Percentiles rank a stretch among this genome's conserved stretches.
Conservation (phyloP, 2,113 vertebrate species). For the Cyprinodon variegatus region DNA sequence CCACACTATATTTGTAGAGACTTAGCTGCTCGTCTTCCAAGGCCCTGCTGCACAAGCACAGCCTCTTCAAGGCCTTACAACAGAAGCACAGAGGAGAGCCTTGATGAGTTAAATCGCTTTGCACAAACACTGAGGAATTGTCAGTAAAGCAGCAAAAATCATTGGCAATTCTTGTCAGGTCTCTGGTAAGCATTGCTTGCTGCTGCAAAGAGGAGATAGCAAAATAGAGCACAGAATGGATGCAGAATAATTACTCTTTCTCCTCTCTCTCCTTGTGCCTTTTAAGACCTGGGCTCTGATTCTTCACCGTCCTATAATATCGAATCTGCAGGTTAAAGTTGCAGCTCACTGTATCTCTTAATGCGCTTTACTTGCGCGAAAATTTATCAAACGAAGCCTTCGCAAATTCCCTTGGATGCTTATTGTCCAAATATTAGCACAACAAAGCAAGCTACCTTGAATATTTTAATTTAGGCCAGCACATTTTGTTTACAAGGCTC, state of each 20-base stretch:
- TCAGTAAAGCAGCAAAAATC: constrained; percentile 72
- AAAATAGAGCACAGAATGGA: constrained; percentile 71
- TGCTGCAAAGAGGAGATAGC: constrained; percentile 80
- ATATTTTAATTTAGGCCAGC: constrained; percentile 57
- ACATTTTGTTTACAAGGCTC: constrained; percentile 61
- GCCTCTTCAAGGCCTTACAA: constrained; percentile 72
- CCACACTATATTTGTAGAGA: constrained; percentile 50
- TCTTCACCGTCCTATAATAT: constrained; percentile 33
- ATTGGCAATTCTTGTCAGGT: constrained; percentile 82
- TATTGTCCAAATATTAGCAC: constrained; percentile 49
- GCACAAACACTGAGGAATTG: constrained; percentile 79
- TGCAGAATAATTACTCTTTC: constrained; percentile 76
- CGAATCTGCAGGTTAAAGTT: constrained; percentile 42
- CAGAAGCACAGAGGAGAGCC: constrained; percentile 75
- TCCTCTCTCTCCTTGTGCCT: constrained; percentile 40
- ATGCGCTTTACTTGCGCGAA: not conserved
- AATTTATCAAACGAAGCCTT: constrained; percentile 13
- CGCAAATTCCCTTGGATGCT: constrained; percentile 29
- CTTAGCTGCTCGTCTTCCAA: constrained; percentile 67
- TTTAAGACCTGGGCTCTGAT: constrained; percentile 41
- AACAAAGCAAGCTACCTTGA: constrained; percentile 57
- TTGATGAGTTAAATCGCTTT: constrained; percentile 77
- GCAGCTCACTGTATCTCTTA: constrained; percentile 10
- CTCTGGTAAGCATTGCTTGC: constrained; percentile 70
- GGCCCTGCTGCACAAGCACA: constrained; percentile 71